Base-by-base conservation (phyloP, 2,888 invertebrate species). In the Dicranocentrus wangi region DNA sequence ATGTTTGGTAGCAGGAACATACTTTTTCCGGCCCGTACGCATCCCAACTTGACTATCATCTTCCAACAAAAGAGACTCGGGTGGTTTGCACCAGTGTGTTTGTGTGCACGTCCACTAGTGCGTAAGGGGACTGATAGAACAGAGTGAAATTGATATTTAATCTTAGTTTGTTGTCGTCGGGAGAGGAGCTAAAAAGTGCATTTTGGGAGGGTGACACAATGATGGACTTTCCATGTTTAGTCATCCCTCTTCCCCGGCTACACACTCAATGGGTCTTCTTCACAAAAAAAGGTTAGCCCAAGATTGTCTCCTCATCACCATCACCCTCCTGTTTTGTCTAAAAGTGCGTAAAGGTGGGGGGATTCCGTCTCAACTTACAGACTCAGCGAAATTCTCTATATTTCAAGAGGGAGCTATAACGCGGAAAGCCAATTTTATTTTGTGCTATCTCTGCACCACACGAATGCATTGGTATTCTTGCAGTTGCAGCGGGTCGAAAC, bases 141-240 rank as follows among this genome's bases (percentile, higher is more conserved):
- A 43, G 70, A 71, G 53, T 58, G 79, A 79, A 79, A 79, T 79
- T 79, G 79, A 79, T 79, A 79, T 79, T 79, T 79, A 79, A 79
- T 79, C 79, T 71, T 70, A 79, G 63, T 79, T 71, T 70, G 78
- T 55, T 63, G 39, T 65, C 71, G 66, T 21, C 53, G 15, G 17
- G 28, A 71, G 43, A 55, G 23, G 58, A 55, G 63, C 69, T 51
- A 32, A 63, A 68, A 78, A 78, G 60, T 78, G 70, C 78, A 79
- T 65, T 79, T 63, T 17, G 53, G 19, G 72, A 72, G 79, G 71
- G 71, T 72, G 79, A 66, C 79, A 72, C 2, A 17, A 71, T 79
- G 79, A 79, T 79, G 79, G 79, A 79, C 79, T 79, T 79, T 79
- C 66, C 79, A 72, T 79, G 79, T 79, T 63, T 71, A 47, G 25